These are phyloP conservation scores for Platygyra sinensis DNA, from an alignment of 64 coral and sea anemone species.

Conservation along the genomic window DNA sequence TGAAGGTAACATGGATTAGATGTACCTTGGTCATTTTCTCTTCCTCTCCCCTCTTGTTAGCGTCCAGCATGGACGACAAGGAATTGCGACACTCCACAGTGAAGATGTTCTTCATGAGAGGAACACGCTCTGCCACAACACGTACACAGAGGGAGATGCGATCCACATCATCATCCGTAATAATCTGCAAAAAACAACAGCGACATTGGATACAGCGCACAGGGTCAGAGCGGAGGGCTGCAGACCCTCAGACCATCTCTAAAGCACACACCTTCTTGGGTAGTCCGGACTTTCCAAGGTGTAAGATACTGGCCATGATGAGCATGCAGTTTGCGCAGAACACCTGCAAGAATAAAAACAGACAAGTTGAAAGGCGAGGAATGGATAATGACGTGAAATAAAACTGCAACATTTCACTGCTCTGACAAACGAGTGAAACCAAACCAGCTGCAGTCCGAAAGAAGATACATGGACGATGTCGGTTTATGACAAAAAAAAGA, in stretches of 20 bases:
- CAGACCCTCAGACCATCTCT: not conserved
- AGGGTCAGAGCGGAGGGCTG: not conserved
- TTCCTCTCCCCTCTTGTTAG: constrained; percentile 87
- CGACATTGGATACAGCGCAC: not conserved
- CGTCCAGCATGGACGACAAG: constrained; percentile 92
- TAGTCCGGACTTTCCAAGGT: constrained; percentile 96
- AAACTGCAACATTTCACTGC: not conserved
- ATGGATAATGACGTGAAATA: not conserved
- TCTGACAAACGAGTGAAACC: too few species aligned
- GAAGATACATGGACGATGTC: too few species aligned
- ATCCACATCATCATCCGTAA: constrained; percentile 98
- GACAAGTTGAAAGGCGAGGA: not conserved
- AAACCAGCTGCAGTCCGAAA: too few species aligned
- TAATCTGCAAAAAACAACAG: constrained; percentile 59
- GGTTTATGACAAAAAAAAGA: too few species aligned
- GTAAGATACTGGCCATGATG: constrained; percentile 95
- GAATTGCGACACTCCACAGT: constrained; percentile 90
- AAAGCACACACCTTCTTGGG: constrained; percentile 84
- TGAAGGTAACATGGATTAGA: not conserved
- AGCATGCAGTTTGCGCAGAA: constrained; percentile 98
- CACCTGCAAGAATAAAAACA: constrained; percentile 53
- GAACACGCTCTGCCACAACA: constrained; percentile 87
- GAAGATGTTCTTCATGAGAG: constrained; percentile 96
- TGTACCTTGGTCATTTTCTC: constrained; percentile 81
- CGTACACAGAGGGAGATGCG: constrained; percentile 96